phyloP scores from a whole-genome alignment of 1,140 invertebrate species.

The Melanaphis sacchari region DNA sequence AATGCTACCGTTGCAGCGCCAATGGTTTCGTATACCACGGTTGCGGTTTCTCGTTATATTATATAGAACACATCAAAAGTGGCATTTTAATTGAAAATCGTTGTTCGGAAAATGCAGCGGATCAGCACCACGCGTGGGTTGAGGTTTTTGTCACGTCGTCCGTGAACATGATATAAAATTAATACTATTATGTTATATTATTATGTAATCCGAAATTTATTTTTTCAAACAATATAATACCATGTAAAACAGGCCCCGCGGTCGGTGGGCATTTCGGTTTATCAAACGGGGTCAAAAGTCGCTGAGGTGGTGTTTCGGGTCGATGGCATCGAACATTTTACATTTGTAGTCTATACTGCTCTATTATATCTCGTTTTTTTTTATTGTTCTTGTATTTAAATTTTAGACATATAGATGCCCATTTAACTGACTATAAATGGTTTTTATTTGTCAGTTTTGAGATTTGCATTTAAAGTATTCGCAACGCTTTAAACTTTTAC shows the following conservation, averaged over 20 bases:
- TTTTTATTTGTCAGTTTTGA: not conserved
- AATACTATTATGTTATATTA: not conserved
- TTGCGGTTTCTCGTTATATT: not conserved
- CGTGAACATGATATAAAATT: not conserved
- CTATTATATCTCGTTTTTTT: not conserved
- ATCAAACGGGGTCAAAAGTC: not conserved
- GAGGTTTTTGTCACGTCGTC: not conserved
- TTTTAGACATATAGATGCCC: not conserved
- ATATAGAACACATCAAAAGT: constrained; percentile 2
- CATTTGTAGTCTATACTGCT: not conserved
- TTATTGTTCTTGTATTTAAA: not conserved
- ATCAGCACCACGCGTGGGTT: not conserved
- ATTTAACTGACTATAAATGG: not conserved
- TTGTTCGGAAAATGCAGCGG: not conserved
- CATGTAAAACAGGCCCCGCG: not conserved
- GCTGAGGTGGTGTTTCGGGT: not conserved
- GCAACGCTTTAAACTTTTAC: not conserved
- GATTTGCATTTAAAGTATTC: not conserved
- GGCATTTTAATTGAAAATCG: constrained; percentile 27
- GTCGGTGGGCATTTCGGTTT: not conserved
- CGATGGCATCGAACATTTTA: not conserved
- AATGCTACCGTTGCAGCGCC: not conserved
- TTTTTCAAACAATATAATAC: not conserved
- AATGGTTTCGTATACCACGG: not conserved
- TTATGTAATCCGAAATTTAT: not conserved